Evolutionary conservation across 2,888 invertebrate species (phyloP).

Genomic region (Bibio marci): DNA sequence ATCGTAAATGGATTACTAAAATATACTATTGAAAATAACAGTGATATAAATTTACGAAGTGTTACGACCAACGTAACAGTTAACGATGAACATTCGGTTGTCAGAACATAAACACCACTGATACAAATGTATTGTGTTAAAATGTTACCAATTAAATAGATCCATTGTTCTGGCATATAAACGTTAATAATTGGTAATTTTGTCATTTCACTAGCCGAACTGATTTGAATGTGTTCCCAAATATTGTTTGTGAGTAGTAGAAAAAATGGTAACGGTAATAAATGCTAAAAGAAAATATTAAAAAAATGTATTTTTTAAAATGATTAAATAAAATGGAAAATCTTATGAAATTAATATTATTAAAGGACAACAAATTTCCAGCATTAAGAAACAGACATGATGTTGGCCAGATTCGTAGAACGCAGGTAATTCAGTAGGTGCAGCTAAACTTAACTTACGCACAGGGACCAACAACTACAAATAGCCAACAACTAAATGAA

Average conservation of each 20-base stretch:
- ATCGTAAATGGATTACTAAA: constrained; percentile 88
- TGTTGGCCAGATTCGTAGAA: no score
- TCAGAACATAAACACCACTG: constrained; percentile 83
- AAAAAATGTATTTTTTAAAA: no score
- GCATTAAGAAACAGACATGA: no score
- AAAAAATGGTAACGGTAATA: constrained; percentile 81
- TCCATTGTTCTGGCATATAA: constrained; percentile 52
- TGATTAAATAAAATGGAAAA: no score
- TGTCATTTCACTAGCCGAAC: constrained; percentile 42
- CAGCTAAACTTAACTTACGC: no score
- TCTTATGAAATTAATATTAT: no score
- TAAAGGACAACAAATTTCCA: no score
- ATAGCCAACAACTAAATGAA: no score
- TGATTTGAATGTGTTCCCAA: constrained; percentile 53
- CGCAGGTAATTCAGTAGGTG: no score
- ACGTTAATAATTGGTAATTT: constrained; percentile 40
- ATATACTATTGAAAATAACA: constrained; percentile 84
- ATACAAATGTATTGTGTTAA: constrained; percentile 89
- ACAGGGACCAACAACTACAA: no score
- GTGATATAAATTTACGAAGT: constrained; percentile 82
- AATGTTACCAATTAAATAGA: constrained; percentile 65
- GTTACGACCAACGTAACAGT: constrained; percentile 94
- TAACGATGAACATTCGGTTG: constrained; percentile 83
- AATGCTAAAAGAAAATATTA: constrained; percentile 43
- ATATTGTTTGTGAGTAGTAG: constrained; percentile 62